Percentiles rank a stretch among this genome's conserved stretches.
Evolutionary conservation across 2,113 vertebrate genomes (phyloP).

Genomic region (Nibea albiflora): DNA sequence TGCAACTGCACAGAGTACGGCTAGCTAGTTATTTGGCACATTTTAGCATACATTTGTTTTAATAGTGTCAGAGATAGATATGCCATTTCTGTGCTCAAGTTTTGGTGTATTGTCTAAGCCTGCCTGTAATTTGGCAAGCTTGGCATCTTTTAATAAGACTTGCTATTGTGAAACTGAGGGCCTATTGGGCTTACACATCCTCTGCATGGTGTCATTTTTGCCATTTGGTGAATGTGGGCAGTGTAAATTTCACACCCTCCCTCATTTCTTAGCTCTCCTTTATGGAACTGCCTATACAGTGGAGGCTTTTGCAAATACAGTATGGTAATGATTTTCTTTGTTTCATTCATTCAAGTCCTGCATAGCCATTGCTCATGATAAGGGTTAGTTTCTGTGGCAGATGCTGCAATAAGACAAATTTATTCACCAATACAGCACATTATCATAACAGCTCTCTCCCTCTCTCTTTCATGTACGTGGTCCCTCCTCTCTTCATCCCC

Average conservation of each 20-base stretch:
- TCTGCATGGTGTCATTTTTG: conserved; percentile 73
- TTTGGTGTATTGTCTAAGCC: neutral
- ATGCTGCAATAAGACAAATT: conserved; percentile 60
- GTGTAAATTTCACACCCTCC: conserved; percentile 74
- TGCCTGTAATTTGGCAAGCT: conserved; percentile 23
- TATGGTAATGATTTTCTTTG: conserved; percentile 45
- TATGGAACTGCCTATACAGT: conserved; percentile 30
- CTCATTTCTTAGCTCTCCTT: conserved; percentile 55
- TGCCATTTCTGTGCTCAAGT: neutral
- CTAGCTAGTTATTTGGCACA: neutral
- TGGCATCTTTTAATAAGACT: conserved; percentile 22
- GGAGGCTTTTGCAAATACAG: conserved; percentile 34
- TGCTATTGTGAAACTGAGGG: conserved; percentile 46
- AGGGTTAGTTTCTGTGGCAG: conserved; percentile 38
- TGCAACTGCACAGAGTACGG: neutral
- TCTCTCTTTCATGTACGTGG: conserved; percentile 26
- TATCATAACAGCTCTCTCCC: conserved; percentile 28
- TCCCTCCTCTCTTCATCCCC: conserved; percentile 17
- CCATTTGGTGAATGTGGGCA: conserved; percentile 85
- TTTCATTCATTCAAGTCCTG: conserved; percentile 45
- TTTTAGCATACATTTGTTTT: neutral
- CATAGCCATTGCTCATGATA: conserved; percentile 51
- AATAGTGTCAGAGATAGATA: neutral
- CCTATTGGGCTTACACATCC: conserved; percentile 66
- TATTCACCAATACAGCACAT: conserved; percentile 32